Base-by-base conservation (phyloP, 2,113 vertebrate species). In the Channa maculata region DNA sequence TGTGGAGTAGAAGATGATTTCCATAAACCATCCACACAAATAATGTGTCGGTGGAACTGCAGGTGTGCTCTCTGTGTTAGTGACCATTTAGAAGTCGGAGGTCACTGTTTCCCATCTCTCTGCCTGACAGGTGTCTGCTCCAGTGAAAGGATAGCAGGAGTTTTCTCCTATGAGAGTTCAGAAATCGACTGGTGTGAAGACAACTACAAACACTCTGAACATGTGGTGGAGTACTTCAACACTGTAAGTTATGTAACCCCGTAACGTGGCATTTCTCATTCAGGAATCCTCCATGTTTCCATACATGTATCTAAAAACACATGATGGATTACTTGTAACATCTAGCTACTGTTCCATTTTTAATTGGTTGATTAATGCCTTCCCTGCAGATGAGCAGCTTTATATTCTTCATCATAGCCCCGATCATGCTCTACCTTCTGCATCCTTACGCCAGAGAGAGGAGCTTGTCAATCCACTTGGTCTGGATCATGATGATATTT, bases 101-200 rank as follows among this genome's bases (percentile, higher is more conserved):
- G 10, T 43, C 1, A 48, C 44, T 65, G 14, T 71, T 14, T 64
- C 11, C 34, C 33, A 4, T 53, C 38, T 57, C 5, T 61, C 14
- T 66, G 36, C 71, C 24, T 74, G 12, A 61, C 86, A 94, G 92
- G 85, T 11, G 12, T 91, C 48, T 88, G 74, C 57, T 90, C 86
- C 1, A 59, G 44, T 24, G 90, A 87, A 33, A 90, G 33, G 6
- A 97, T 97, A 95, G 81, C 92, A 0, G 95, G 92, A 50, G 89
- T 95, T 70, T 96, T 98, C 5, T 92, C 96, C 59, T 98, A 98
- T 15, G 93, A 96, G 84, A 99, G 97, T 6, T 96, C 98, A 0
- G 96, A 98, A 14, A 84, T 99, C n/a, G 98, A 99, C 89, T 99
- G 98, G 97, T 99, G 98, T 0, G 98, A 99, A 81, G 89, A 89